Evolutionary conservation across 2,113 vertebrate species (phyloP).

Genomic region (Heptranchias perlo): DNA sequence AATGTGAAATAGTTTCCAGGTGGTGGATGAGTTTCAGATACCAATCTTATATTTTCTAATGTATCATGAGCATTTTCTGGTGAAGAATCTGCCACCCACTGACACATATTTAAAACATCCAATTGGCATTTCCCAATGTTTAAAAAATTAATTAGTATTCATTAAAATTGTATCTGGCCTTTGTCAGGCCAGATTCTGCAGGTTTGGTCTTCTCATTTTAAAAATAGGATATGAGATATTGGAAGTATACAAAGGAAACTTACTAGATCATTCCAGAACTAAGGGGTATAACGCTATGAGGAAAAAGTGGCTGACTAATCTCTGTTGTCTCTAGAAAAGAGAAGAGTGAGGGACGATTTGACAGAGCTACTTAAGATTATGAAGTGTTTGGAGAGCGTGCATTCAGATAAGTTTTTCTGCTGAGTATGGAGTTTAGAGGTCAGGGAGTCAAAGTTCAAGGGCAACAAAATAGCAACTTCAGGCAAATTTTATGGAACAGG

Average conservation of each 20-base stretch:
- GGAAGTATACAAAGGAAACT: neutral
- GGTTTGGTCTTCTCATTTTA: neutral
- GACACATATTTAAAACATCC: neutral
- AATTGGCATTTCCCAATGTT: neutral
- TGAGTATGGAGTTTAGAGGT: too few relatives aligned
- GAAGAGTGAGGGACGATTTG: neutral
- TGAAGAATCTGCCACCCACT: neutral
- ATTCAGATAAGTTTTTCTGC: neutral
- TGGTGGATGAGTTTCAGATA: neutral
- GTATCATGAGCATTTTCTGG: neutral
- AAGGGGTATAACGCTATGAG: neutral
- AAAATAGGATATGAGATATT: neutral
- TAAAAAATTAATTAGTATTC: neutral
- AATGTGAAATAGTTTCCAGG: neutral
- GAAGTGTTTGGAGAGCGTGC: neutral
- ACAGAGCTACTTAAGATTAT: neutral
- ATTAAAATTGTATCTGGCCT: neutral
- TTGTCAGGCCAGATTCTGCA: neutral
- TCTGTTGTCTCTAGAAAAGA: neutral
- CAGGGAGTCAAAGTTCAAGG: neutral
- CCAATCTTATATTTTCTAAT: neutral
- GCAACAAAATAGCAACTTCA: neutral
- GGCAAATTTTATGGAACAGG: neutral
- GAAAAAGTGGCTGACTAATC: neutral
- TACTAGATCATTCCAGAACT: neutral